Evolutionary conservation across 2,888 invertebrate species (phyloP).

Genomic region (Polydesmus complanatus): DNA sequence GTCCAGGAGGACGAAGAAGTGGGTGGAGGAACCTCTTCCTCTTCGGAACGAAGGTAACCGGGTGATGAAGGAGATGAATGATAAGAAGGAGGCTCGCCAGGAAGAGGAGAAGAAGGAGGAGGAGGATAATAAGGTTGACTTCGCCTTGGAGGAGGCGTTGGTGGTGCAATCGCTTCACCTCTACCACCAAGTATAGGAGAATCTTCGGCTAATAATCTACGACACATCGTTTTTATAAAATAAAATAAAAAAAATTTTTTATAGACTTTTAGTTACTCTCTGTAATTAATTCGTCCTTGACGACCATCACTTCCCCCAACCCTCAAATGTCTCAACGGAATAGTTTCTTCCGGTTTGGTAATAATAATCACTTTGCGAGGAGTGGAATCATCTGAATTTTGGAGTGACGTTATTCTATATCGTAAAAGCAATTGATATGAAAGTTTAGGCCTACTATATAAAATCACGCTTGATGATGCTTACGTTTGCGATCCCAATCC

Average conservation of each 20-base stretch:
- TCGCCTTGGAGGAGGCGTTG: constrained; percentile 11
- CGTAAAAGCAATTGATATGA: background rate
- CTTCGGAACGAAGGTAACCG: constrained; percentile 12
- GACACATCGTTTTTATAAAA: background rate
- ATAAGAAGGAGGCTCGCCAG: background rate
- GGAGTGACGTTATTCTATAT: constrained; percentile 26
- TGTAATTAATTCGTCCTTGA: constrained; percentile 8
- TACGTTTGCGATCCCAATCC: constrained; percentile 34
- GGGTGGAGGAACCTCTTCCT: constrained; percentile 25
- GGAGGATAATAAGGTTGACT: constrained; percentile 2
- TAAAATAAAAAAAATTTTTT: background rate
- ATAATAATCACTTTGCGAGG: constrained; percentile 1
- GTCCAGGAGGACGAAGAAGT: constrained; percentile 25
- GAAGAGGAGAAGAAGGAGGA: background rate
- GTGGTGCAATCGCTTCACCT: constrained; percentile 11
- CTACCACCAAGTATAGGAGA: background rate
- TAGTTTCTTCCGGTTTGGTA: constrained; percentile 38
- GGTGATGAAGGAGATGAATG: constrained; percentile 37
- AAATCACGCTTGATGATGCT: no score
- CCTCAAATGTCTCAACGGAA: constrained; percentile 58
- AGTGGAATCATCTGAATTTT: constrained; percentile 35
- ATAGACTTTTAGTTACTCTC: constrained; percentile 3
- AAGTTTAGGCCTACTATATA: background rate
- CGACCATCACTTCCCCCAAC: constrained; percentile 44
- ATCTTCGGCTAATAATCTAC: constrained; percentile 6